Percentiles rank a stretch among this genome's conserved stretches.
phyloP scores from a whole-genome alignment of 2,888 invertebrate genomes.

The Sesia bembeciformis region DNA sequence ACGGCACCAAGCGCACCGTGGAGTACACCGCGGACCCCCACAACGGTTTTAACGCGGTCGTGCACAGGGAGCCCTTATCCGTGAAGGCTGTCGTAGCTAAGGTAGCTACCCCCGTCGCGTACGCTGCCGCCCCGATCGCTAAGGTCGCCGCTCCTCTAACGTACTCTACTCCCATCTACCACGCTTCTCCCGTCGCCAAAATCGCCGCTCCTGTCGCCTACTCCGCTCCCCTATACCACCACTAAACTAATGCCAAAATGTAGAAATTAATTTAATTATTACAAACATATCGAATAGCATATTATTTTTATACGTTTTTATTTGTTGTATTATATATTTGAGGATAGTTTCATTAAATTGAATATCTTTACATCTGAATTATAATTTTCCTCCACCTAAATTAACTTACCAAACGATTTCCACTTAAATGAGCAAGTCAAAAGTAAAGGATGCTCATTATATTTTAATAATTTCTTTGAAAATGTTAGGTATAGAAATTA shows the following conservation, averaged over 20 bases:
- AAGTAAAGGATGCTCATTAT: too few relatives aligned
- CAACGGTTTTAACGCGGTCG: slow-evolving; percentile 70
- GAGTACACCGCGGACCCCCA: slow-evolving; percentile 67
- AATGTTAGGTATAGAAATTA: too few relatives aligned
- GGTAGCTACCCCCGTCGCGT: slow-evolving; percentile 27
- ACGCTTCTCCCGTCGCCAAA: slow-evolving; percentile 27
- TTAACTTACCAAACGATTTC: too few relatives aligned
- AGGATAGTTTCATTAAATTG: neutral
- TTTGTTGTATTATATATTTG: neutral
- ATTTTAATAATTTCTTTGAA: too few relatives aligned
- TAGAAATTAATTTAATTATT: neutral
- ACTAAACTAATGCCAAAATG: slow-evolving; percentile 4
- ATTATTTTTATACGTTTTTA: neutral
- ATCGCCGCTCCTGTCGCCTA: slow-evolving; percentile 23
- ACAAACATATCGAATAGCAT: neutral
- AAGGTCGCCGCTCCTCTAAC: slow-evolving; percentile 31
- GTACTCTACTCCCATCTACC: slow-evolving; percentile 31
- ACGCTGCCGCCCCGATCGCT: slow-evolving; percentile 22
- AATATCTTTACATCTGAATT: too few relatives aligned
- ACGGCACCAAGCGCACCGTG: slow-evolving; percentile 64
- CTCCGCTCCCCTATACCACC: slow-evolving; percentile 11
- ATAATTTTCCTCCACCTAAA: too few relatives aligned
- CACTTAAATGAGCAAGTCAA: too few relatives aligned
- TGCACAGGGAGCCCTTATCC: slow-evolving; percentile 53
- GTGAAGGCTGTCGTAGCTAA: slow-evolving; percentile 22